Evolutionary conservation across 1,140 invertebrate species (phyloP).

Genomic region (Euura saliciscinereae): DNA sequence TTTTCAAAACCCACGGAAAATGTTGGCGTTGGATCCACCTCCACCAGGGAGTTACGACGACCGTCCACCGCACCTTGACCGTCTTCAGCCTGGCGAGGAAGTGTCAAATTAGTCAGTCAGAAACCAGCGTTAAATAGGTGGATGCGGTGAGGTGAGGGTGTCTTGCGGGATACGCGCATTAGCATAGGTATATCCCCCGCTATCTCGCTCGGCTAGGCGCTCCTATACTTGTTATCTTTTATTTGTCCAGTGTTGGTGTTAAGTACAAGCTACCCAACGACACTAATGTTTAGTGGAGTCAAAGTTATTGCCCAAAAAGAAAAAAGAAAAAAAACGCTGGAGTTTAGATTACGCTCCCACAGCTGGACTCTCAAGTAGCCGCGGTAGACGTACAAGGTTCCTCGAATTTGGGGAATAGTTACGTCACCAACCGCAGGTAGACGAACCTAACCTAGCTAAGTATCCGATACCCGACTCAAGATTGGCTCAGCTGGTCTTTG

Average conservation of each 20-base stretch:
- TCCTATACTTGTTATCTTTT: conserved; percentile 27
- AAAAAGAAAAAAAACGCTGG: too few relatives aligned
- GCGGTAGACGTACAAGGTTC: too few relatives aligned
- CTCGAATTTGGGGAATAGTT: too few relatives aligned
- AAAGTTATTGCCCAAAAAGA: not conserved
- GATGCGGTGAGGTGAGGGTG: not conserved
- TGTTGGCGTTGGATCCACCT: too few relatives aligned
- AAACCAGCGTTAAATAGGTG: not conserved
- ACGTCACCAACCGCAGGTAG: too few relatives aligned
- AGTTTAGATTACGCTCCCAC: too few relatives aligned
- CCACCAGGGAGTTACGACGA: not conserved
- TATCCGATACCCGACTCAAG: not conserved
- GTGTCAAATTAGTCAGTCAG: conserved; percentile 33
- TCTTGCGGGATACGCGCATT: conserved; percentile 21
- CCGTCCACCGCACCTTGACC: not conserved
- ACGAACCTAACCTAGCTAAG: too few relatives aligned
- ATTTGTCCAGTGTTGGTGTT: conserved; percentile 19
- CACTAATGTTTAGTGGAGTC: conserved; percentile 25
- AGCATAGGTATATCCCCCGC: conserved; percentile 34
- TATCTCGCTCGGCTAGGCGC: not conserved
- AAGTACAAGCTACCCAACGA: conserved; percentile 19
- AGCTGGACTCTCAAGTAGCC: too few relatives aligned
- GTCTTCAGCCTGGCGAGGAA: not conserved
- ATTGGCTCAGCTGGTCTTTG: not conserved
- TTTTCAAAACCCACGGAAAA: too few relatives aligned